Evolutionary conservation across 2,888 invertebrate species (phyloP).

Genomic region (Tricholauxania praeusta): DNA sequence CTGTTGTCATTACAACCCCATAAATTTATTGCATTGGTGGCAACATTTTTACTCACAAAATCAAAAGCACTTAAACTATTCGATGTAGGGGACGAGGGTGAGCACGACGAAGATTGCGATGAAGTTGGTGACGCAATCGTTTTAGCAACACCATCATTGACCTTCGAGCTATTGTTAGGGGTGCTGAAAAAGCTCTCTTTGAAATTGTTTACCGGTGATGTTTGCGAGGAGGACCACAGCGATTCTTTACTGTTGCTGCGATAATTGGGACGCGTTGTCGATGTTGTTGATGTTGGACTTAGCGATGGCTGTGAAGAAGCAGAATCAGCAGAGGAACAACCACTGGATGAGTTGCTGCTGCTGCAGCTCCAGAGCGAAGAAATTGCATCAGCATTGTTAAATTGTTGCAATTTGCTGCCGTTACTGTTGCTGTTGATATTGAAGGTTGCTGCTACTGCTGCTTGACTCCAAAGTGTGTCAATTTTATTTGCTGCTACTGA

Average conservation of each 20-base stretch:
- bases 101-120: conserved; percentile 52
- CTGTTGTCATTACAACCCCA: conserved; percentile 23
- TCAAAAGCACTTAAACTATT: conserved; percentile 37
- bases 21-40: conserved; percentile 1
- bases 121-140: conserved; percentile 57
- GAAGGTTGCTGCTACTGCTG: conserved; percentile 29
- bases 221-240: conserved; percentile 64
- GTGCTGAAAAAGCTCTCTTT: conserved; percentile 55
- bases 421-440: conserved; percentile 39
- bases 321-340: conserved; percentile 56
- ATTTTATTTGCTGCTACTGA: conserved; percentile 34
- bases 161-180: conserved; percentile 2
- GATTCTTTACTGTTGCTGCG: conserved; percentile 67
- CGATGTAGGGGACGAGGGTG: conserved; percentile 49
- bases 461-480: conserved; percentile 22
- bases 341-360: conserved; percentile 53
- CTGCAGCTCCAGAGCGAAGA: conserved; percentile 62
- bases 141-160: conserved; percentile 36
- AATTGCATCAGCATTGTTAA: conserved; percentile 52
- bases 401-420: conserved; percentile 39
- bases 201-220: conserved; percentile 63
- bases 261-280: conserved; percentile 52
- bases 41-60: conserved; percentile 17
- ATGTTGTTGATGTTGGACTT: conserved; percentile 60
- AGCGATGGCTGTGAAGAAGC: conserved; percentile 60